Conservation (phyloP, 2,888 invertebrate genomes). For the Scelioninae gen. 2 region DNA sequence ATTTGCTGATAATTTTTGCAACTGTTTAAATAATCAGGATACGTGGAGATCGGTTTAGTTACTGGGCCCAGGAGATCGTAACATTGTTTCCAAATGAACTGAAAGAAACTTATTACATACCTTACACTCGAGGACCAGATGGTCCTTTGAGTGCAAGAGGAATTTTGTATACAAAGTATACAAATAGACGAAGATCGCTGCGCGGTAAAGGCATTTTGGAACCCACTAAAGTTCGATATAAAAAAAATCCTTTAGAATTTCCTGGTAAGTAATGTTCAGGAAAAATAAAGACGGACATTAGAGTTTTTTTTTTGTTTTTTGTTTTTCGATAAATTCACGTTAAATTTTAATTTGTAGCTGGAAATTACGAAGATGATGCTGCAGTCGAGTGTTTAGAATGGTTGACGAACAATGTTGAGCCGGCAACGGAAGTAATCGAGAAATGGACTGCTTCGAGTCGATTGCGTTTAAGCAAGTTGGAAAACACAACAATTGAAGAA, state of each 20-base stretch:
- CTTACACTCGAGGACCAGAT: constrained; percentile 53
- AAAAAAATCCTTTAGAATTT: constrained; percentile 51
- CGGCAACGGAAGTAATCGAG: constrained; percentile 43
- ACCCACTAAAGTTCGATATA: constrained; percentile 50
- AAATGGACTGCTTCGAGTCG: constrained; percentile 54
- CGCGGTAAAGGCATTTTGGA: constrained; percentile 58
- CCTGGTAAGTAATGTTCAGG: constrained; percentile 34
- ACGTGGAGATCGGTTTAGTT: constrained; percentile 53
- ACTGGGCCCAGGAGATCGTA: constrained; percentile 58
- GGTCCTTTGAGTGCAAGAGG: constrained; percentile 55
- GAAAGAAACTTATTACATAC: constrained; percentile 56
- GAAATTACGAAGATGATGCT: constrained; percentile 41
- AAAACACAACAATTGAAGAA: constrained; percentile 46
- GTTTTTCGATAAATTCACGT: neutral
- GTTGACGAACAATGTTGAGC: constrained; percentile 53
- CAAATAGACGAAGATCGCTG: constrained; percentile 51
- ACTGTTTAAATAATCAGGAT: too few relatives aligned
- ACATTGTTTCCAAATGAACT: constrained; percentile 54
- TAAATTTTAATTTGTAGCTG: constrained; percentile 25
- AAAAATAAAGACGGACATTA: neutral
- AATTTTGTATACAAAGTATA: constrained; percentile 55
- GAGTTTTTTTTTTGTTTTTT: too few relatives aligned
- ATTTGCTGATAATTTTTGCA: too few relatives aligned
- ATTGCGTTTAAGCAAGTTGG: constrained; percentile 42
- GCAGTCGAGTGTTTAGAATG: constrained; percentile 49